A percentile compares a stretch with the other conserved stretches of the same genome.
Conservation (phyloP, 1,140 invertebrate genomes). For the Drosophila nikananu region DNA sequence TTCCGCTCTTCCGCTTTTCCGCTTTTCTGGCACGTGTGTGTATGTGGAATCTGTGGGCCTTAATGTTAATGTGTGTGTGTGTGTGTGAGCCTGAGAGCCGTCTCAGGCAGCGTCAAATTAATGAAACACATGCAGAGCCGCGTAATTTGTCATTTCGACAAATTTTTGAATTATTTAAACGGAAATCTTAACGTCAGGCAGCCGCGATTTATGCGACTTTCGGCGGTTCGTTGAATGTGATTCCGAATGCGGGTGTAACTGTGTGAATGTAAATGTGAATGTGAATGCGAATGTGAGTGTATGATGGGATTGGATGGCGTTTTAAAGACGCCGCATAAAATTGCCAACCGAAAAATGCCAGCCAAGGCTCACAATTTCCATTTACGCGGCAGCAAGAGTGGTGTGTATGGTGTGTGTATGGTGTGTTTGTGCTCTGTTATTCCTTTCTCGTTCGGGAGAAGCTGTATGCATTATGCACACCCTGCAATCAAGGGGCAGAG, state of each 20-base stretch:
- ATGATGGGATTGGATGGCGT: slow-evolving; percentile 44
- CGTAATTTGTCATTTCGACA: slow-evolving; percentile 81
- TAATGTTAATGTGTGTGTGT: slow-evolving; percentile 9
- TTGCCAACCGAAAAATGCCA: slow-evolving; percentile 56
- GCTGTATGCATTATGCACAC: slow-evolving; percentile 52
- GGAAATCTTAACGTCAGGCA: slow-evolving; percentile 72
- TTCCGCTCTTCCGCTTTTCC: slow-evolving; percentile 58
- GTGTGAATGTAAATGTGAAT: slow-evolving; percentile 14
- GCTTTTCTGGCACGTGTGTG: slow-evolving; percentile 62
- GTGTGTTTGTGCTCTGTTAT: slow-evolving; percentile 35
- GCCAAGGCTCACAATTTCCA: slow-evolving; percentile 51
- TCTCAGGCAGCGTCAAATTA: slow-evolving; percentile 62
- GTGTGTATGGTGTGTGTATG: slow-evolving; percentile 6
- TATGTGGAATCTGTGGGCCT: slow-evolving; percentile 43
- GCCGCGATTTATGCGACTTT: slow-evolving; percentile 58
- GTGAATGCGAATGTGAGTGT: slow-evolving; percentile 32
- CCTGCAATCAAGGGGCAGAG: slow-evolving; percentile 7
- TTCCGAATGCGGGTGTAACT: slow-evolving; percentile 34
- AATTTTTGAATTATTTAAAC: slow-evolving; percentile 80
- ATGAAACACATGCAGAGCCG: slow-evolving; percentile 75
- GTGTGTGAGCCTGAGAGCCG: slow-evolving; percentile 15
- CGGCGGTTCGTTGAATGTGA: slow-evolving; percentile 22
- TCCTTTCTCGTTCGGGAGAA: slow-evolving; percentile 35
- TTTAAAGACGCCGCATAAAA: slow-evolving; percentile 59
- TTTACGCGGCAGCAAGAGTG: slow-evolving; percentile 19